These are phyloP conservation scores for Sphyrna mokarran DNA, from an alignment of 2,113 vertebrate species.

Conservation along the genomic window DNA sequence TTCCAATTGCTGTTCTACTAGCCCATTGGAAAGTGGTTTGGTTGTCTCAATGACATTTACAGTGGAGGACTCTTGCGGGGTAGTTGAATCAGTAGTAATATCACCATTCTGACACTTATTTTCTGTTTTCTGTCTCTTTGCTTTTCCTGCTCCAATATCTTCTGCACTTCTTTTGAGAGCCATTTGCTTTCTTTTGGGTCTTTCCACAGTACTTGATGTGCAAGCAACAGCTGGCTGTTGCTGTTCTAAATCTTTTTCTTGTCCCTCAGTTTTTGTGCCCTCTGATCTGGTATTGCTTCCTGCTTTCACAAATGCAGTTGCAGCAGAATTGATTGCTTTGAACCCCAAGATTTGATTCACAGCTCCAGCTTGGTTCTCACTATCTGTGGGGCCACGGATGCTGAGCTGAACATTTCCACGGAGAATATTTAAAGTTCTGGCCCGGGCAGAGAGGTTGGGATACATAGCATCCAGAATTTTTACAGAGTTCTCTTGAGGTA, in stretches of 20 bases:
- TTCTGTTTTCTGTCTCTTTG: constrained; percentile 1
- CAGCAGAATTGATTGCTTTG: constrained; percentile 68
- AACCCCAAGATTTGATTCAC: constrained; percentile 64
- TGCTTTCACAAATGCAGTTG: constrained; percentile 86
- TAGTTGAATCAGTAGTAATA: not conserved
- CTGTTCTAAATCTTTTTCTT: constrained; percentile 39
- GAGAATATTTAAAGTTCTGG: constrained; percentile 82
- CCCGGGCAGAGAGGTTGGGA: constrained; percentile 82
- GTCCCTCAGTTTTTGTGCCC: constrained; percentile 29
- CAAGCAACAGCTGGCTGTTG: not conserved
- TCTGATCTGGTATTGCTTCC: constrained; percentile 47
- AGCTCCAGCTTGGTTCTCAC: constrained; percentile 45
- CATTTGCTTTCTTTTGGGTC: not conserved
- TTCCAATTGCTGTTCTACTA: not conserved
- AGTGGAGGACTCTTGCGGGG: not conserved
- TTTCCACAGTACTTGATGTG: not conserved
- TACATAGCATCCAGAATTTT: constrained; percentile 90
- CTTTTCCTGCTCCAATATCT: not conserved
- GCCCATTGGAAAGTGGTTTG: not conserved
- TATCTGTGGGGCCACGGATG: constrained; percentile 50
- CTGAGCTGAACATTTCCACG: constrained; percentile 74
- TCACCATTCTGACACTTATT: not conserved
- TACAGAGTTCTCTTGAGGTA: constrained; percentile 80
- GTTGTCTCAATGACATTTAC: not conserved
- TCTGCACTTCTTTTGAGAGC: constrained; percentile 25